Evolutionary conservation across 2,797 vertebrate species (phyloP).

Genomic region (Threskiornis aethiopicus): DNA sequence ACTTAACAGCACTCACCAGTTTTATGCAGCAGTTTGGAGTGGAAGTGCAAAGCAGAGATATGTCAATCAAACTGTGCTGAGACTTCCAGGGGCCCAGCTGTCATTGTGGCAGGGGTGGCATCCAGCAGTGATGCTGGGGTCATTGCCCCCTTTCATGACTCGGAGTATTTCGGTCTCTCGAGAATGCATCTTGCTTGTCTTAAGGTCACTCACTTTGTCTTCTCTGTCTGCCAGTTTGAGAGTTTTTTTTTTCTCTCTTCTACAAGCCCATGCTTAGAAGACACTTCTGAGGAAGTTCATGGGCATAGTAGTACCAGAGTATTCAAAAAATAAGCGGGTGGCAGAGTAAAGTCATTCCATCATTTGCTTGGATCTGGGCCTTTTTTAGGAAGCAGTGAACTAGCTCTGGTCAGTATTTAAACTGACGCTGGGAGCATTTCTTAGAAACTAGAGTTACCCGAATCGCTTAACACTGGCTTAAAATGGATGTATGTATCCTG

Average conservation of each 20-base stretch:
- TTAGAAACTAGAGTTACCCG: background rate
- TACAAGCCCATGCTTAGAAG: background rate
- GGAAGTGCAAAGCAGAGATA: background rate
- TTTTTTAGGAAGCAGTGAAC: background rate
- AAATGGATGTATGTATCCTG: background rate
- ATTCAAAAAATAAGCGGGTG: background rate
- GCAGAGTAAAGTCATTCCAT: background rate
- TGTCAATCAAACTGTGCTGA: background rate
- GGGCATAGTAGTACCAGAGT: background rate
- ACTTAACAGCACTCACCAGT: background rate
- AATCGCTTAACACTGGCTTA: background rate
- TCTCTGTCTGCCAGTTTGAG: background rate
- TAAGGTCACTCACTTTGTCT: background rate
- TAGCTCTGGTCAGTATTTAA: background rate
- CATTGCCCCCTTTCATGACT: background rate
- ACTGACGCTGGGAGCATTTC: background rate
- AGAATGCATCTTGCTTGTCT: background rate
- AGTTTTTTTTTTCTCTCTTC: background rate
- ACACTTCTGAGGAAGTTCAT: background rate
- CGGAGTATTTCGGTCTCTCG: background rate
- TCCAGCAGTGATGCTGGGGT: background rate
- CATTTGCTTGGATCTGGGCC: background rate
- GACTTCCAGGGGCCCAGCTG: background rate
- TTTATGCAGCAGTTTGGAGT: background rate
- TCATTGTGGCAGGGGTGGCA: background rate